A percentile compares a stretch with the other conserved stretches of the same genome.
Evolutionary conservation across 2,888 invertebrate genomes (phyloP).

Genomic region (Xylota segnis): DNA sequence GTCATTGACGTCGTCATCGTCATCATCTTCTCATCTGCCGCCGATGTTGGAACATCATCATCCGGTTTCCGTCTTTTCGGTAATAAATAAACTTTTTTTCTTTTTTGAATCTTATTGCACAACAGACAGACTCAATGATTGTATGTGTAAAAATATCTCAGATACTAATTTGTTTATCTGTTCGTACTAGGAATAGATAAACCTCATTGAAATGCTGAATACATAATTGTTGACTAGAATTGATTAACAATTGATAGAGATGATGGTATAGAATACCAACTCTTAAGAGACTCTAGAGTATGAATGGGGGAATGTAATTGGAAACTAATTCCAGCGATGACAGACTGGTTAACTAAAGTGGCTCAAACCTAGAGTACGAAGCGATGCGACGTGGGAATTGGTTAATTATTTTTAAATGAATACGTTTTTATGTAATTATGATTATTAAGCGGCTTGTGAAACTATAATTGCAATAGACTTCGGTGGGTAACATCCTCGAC

Average conservation of each 20-base stretch:
- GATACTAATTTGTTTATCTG: slow-evolving; percentile 46
- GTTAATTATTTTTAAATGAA: slow-evolving; percentile 25
- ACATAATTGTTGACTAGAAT: slow-evolving; percentile 27
- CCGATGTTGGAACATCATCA: slow-evolving; percentile 26
- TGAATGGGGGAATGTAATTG: not conserved
- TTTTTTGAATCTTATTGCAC: slow-evolving; percentile 53
- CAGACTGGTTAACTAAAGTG: slow-evolving; percentile 1
- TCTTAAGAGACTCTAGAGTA: not conserved
- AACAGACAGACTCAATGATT: slow-evolving; percentile 15
- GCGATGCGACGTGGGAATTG: not conserved
- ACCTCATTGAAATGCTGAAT: slow-evolving; percentile 20
- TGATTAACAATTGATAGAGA: slow-evolving; percentile 25
- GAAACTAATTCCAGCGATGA: slow-evolving; percentile 32
- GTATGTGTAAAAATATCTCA: slow-evolving; percentile 2
- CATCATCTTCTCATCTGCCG: slow-evolving; percentile 55
- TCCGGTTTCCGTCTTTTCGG: slow-evolving; percentile 72
- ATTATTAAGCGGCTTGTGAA: slow-evolving; percentile 25
- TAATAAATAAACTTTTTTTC: slow-evolving; percentile 59
- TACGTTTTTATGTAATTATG: slow-evolving; percentile 27
- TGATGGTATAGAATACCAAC: slow-evolving; percentile 6
- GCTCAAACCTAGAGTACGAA: not conserved
- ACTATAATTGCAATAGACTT: slow-evolving; percentile 9
- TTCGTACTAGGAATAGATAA: not conserved
- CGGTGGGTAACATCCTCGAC: not conserved
- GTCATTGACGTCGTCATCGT: slow-evolving; percentile 70